These are phyloP conservation scores for Corydoras sp. DNA, from an alignment of 2,113 vertebrate genomes.

Conservation along the genomic window DNA sequence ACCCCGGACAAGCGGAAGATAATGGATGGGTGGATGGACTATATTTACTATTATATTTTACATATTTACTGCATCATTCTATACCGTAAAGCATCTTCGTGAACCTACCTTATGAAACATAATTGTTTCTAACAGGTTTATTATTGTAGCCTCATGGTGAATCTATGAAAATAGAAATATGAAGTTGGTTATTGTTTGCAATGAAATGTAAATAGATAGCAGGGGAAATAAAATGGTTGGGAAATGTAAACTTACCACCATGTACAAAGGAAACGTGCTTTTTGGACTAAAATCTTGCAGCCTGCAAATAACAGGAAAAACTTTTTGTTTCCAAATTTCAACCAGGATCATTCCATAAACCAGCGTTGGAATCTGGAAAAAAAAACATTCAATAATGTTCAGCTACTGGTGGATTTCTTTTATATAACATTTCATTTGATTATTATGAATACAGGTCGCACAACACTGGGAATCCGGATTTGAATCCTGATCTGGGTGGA, in stretches of 20 bases:
- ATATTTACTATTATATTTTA: too few species aligned
- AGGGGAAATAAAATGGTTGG: neutral
- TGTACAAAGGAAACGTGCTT: conserved; percentile 84
- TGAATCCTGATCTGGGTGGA: too few species aligned
- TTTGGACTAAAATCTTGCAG: conserved; percentile 85
- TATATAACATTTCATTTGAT: too few species aligned
- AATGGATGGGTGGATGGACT: too few species aligned
- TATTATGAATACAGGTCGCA: too few species aligned
- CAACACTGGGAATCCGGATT: too few species aligned
- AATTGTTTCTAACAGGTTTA: conserved; percentile 89
- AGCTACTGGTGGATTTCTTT: too few species aligned
- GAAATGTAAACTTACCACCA: conserved; percentile 77
- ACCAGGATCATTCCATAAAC: conserved; percentile 77
- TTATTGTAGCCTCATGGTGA: conserved; percentile 85
- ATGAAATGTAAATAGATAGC: neutral
- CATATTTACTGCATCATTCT: neutral
- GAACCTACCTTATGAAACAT: conserved; percentile 83
- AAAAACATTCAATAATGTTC: neutral
- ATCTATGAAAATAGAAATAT: conserved; percentile 61
- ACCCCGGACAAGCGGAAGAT: too few species aligned
- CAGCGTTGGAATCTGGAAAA: neutral
- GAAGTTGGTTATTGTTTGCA: neutral
- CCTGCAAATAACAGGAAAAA: conserved; percentile 81
- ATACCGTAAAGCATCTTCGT: too few species aligned
- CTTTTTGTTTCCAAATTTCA: conserved; percentile 89